A percentile compares a stretch with the other conserved stretches of the same genome.
These are phyloP conservation scores for Trachurus trachurus DNA, from an alignment of 2,797 vertebrate species.

Conservation along the genomic window DNA sequence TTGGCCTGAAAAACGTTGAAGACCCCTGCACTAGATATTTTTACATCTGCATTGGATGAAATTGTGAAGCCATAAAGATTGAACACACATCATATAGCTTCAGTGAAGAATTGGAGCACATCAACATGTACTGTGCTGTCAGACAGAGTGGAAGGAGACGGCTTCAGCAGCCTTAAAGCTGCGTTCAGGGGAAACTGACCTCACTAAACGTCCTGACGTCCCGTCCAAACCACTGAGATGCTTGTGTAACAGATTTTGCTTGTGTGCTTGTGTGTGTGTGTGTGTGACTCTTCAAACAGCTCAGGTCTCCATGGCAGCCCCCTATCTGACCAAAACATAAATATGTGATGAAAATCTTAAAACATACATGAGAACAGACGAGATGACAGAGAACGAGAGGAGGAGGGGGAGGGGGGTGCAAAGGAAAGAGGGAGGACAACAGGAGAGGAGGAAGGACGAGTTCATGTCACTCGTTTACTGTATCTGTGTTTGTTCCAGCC, in stretches of 20 bases:
- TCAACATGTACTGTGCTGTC: neutral
- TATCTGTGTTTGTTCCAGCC: constrained; percentile 5
- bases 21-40: neutral
- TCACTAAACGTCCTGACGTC: neutral
- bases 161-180: neutral
- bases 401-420: neutral
- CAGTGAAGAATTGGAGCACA: neutral
- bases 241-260: constrained; percentile 9
- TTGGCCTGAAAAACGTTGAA: too few species aligned
- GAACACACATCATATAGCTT: neutral
- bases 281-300: constrained; percentile 38
- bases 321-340: constrained; percentile 52
- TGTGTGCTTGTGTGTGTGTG: constrained; percentile 1
- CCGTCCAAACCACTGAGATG: neutral
- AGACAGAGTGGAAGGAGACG: neutral
- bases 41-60: neutral
- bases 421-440: constrained; percentile 40
- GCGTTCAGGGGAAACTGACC: neutral
- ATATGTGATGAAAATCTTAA: constrained; percentile 69
- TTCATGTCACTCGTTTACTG: neutral
- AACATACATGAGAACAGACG: constrained; percentile 75
- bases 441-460: neutral
- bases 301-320: constrained; percentile 18
- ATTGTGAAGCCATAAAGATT: neutral
- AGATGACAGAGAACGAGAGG: constrained; percentile 34